These are phyloP conservation scores for Polypedilum pembai DNA, from an alignment of 1,140 invertebrate species.

Conservation along the genomic window DNA sequence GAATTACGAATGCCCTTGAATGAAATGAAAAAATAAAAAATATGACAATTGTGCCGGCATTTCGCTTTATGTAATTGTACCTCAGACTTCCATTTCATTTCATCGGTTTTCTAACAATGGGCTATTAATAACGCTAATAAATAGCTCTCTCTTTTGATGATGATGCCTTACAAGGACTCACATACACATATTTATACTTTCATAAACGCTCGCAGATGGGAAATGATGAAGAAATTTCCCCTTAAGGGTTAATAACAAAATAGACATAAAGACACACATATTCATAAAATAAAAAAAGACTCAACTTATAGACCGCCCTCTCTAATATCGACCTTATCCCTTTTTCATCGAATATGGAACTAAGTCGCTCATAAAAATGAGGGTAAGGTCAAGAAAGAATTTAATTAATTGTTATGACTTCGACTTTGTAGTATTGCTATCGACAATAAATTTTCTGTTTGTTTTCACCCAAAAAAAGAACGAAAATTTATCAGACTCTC, in stretches of 20 bases:
- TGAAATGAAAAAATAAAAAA: no score
- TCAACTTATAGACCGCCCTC: not conserved
- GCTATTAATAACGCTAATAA: conserved; percentile 13
- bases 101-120: conserved; percentile 10
- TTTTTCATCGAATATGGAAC: not conserved
- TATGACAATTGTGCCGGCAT: conserved; percentile 12
- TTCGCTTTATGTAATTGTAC: conserved; percentile 4
- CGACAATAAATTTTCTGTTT: conserved; percentile 8
- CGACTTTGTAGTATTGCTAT: conserved; percentile 11
- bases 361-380: not conserved
- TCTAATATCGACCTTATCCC: not conserved
- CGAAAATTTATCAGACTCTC: not conserved
- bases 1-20: no score
- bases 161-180: not conserved
- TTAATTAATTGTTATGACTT: conserved; percentile 19
- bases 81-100: conserved; percentile 5
- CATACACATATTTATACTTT: not conserved
- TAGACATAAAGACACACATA: not conserved
- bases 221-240: not conserved
- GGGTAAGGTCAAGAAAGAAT: conserved; percentile 11
- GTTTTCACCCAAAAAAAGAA: not conserved
- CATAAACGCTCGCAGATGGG: not conserved
- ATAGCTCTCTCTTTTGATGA: not conserved
- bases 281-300: not conserved
- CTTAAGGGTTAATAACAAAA: conserved; percentile 12